Evolutionary conservation across 1,140 invertebrate species (phyloP), one percentile per base, ranked within the genome.

Genomic region (Chrysoperla carnea): DNA sequence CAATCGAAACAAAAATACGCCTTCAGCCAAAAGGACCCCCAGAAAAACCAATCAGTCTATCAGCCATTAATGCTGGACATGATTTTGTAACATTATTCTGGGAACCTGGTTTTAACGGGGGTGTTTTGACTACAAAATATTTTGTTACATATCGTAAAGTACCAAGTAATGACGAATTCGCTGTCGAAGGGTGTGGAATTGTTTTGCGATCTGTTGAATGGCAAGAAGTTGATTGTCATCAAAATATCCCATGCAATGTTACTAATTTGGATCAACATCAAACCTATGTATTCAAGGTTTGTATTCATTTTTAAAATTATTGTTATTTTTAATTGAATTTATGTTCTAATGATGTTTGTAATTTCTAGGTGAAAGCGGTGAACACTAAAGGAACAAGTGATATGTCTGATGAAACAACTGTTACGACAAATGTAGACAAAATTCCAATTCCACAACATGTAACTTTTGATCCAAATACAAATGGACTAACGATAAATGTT

Each of bases 41-140:
- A 0, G 86, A 90, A 50, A 75, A 75, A 41, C 88, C 89, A 0
- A 75, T 69, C 2, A 73, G 77, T 40, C 56, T 89, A 9, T 62
- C 71, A 0, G 71, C 79, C 6, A 64, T 76, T 36, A 76, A 79
- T 47, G 68, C 81, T 1, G 83, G 81, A 0, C 78, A 78, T 5
- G 81, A 78, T 11, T 81, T 73, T 51, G 80, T 91, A 0, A 76
- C 79, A 0, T 58, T 93, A 1, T 67, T 70, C 29, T 93, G 86
- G 86, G 77, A 83, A 48, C 74, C 84, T 1, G 88, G 87, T 0
- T 94, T 93, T 54, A 84, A 93, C 61, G 89, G 90, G 0, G 88
- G 88, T 0, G 56, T 87, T 29, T 71, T 73, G 9, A 84, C 79
- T 49, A 91, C 85, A 0, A 86, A 86, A 52, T 90, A 84, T 59